Percentiles rank a stretch among this genome's conserved stretches.
These are phyloP conservation scores for Malacosoma neustria DNA, from an alignment of 2,888 invertebrate species.

Conservation along the genomic window DNA sequence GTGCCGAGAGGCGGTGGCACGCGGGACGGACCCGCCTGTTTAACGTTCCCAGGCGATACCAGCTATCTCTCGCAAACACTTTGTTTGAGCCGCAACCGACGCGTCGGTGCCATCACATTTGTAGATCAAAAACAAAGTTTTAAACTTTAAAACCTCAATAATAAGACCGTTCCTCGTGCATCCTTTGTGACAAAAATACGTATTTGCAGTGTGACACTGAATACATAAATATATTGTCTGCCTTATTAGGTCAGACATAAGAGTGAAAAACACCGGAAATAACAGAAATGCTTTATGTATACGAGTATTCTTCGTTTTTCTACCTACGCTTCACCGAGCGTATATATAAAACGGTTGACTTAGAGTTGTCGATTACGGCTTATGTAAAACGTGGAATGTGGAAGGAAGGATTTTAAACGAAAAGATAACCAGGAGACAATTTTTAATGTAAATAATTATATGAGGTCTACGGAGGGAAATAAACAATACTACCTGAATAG, in stretches of 20 bases:
- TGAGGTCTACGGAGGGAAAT: no score
- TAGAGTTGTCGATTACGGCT: no score
- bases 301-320: no score
- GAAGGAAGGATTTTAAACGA: no score
- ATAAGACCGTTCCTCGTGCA: not conserved
- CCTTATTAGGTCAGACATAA: conserved; percentile 43
- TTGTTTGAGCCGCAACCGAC: conserved; percentile 65
- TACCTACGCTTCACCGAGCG: no score
- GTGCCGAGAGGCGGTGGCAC: conserved; percentile 49
- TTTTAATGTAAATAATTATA: no score
- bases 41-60: conserved; percentile 71
- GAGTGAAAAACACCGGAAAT: no score
- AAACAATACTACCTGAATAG: no score
- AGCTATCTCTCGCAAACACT: conserved; percentile 69
- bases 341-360: no score
- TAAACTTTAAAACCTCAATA: not conserved
- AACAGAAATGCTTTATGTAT: no score
- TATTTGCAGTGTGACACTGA: conserved; percentile 11
- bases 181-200: conserved; percentile 1
- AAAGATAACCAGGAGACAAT: no score
- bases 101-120: conserved; percentile 20
- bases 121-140: conserved; percentile 1
- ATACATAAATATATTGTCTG: conserved; percentile 20
- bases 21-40: conserved; percentile 58
- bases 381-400: no score